Evolutionary conservation across 2,888 invertebrate species (phyloP), one percentile per base, ranked within the genome.

Genomic region (Helicoverpa assulta): DNA sequence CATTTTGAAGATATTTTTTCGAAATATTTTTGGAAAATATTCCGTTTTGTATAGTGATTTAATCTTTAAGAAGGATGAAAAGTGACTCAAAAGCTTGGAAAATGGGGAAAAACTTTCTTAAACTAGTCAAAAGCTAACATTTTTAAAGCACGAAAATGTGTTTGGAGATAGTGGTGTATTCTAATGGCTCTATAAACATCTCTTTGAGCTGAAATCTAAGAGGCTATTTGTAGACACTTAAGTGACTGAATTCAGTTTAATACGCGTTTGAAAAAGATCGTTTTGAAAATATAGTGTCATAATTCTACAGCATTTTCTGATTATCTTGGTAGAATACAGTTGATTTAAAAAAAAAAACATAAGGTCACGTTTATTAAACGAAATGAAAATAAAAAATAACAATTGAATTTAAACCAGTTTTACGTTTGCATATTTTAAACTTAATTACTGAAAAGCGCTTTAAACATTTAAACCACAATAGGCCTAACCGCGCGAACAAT

Each of bases 151-250:
- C 61, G 37, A 56, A 65, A 63, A 73, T 51, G 59, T 61, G 14
- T 47, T 54, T 57, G 47, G 62, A 51, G 21, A 21, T 57, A 59
- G 63, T 60, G 62, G 70, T 71, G 67, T 73, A 66, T 70, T 58
- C 68, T 56, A 76, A 81, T 76, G 43, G 73, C 29, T 72, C 43
- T 26, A 56, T 58, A 81, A 81, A 81, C 66, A 70, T 37, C 64
- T 66, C 51, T 51, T 29, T 63, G 33, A 8, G 52, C 19, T 37
- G 60, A 67, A 70, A 55, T 53, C 65, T 63, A 37, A 73, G 54
- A 66, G 70, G 62, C 75, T 73, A 83, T 75, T 67, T 73, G 14
- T 47, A 67, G n/a, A 12, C 54, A 53, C 55, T 80, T 69, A 12
- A 65, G 55, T 57, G 33, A 55, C 14, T 21, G 10, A 69, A 75